Conservation (phyloP, 1,140 invertebrate genomes). For the Orchesella cincta region DNA sequence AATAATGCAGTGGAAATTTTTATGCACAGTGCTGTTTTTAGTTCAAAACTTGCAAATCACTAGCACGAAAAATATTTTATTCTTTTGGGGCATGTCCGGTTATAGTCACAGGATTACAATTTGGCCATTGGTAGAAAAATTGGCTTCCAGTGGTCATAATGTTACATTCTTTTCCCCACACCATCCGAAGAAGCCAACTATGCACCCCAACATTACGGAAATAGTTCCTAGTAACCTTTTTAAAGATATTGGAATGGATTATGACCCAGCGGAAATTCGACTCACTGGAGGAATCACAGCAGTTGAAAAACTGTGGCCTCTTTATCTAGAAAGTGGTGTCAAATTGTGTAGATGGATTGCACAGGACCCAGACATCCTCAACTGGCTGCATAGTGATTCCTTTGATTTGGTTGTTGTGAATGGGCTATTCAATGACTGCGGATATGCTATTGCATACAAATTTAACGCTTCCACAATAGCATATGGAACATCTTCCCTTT, state of each 20-base stretch:
- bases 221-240: constrained; percentile 26
- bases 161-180: constrained; percentile 24
- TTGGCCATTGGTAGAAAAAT: constrained; percentile 26
- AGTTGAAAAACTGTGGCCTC: neutral
- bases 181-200: neutral
- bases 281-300: neutral
- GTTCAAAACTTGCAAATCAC: neutral
- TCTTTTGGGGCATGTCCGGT: constrained; percentile 3
- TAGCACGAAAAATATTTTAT: constrained; percentile 19
- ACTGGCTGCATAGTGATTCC: neutral
- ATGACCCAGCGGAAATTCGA: neutral
- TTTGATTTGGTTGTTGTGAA: constrained; percentile 54
- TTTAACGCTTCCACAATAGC: constrained; percentile 30
- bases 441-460: constrained; percentile 38
- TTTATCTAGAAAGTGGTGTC: neutral
- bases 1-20: no score
- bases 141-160: constrained; percentile 6
- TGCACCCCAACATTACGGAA: neutral
- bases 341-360: neutral
- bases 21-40: neutral
- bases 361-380: neutral
- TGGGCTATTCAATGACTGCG: constrained; percentile 52
- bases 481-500: constrained; percentile 28
- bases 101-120: constrained; percentile 18
- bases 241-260: neutral